Percentiles rank a stretch among this genome's conserved stretches.
Evolutionary conservation across 2,113 vertebrate species (phyloP).

Genomic region (Scartelaos histophorus): DNA sequence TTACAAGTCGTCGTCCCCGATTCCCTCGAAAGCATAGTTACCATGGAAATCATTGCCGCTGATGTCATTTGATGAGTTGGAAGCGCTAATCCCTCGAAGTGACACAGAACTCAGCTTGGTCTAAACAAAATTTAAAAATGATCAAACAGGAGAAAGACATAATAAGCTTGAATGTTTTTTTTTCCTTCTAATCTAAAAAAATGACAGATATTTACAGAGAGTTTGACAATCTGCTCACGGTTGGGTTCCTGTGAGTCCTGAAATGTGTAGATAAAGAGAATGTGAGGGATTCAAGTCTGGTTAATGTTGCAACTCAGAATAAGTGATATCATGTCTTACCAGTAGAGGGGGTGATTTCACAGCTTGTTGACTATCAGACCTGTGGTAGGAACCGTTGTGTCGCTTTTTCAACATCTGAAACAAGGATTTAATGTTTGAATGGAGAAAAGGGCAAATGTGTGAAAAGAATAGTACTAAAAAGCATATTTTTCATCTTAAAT

Average conservation of each 20-base stretch:
- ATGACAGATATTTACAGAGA: slow-evolving; percentile 87
- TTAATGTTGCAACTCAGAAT: neutral
- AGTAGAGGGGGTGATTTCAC: slow-evolving; percentile 94
- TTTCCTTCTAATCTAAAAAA: neutral
- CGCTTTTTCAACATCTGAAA: slow-evolving; percentile 88
- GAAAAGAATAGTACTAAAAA: neutral
- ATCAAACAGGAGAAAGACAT: neutral
- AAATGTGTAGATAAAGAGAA: neutral
- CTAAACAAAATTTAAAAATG: slow-evolving; percentile 65
- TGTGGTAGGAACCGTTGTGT: slow-evolving; percentile 82
- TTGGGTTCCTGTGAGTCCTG: slow-evolving; percentile 92
- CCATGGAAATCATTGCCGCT: slow-evolving; percentile 91
- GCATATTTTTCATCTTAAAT: too few species aligned
- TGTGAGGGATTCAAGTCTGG: neutral
- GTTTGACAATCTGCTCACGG: slow-evolving; percentile 89
- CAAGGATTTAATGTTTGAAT: neutral
- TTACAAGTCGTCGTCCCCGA: slow-evolving; percentile 97
- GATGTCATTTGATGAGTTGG: slow-evolving; percentile 85
- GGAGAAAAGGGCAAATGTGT: neutral
- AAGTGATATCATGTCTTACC: slow-evolving; percentile 72
- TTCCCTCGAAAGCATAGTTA: slow-evolving; percentile 98
- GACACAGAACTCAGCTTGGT: slow-evolving; percentile 95
- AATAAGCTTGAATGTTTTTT: neutral
- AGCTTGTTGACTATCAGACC: slow-evolving; percentile 91
- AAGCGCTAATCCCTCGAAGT: slow-evolving; percentile 90